Base-by-base conservation (phyloP, 1,140 invertebrate species). In the Rhysida immarginata region DNA sequence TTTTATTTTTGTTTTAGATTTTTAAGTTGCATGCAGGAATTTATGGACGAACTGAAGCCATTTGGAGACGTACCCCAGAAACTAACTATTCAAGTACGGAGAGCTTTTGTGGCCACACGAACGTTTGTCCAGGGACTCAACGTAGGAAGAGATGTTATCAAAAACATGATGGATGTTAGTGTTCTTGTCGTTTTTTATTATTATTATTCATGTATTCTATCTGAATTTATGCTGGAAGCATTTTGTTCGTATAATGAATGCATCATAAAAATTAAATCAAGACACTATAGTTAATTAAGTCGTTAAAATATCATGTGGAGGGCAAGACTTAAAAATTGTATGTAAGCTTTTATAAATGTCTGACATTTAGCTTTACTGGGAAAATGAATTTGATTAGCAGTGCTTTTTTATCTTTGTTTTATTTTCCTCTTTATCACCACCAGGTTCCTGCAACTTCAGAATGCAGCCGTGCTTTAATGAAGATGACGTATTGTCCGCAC, bases 31-130 rank as follows among this genome's bases (percentile, higher is more conserved):
- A 84, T 96, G 29, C 83, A 80, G 55, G 81, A 88, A 61, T 81
- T 90, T 63, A 96, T 97, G 91, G 81, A 84, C 46, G 83, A 92
- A 56, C 78, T 96, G 67, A 83, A 89, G 65, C 92, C 92, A 0
- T 96, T 97, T 68, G 90, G 89, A 1, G 92, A 96, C 69, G 87
- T 94, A 21, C 92, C 92, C 0, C 78, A 83, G 61, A 95, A 94
- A 72, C 75, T 96, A 18, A 83, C 84, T 0, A 76, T 84, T 16
- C 89, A 95, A 70, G 80, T 96, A 45, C 85, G 87, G 65, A 74
- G 92, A 27, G 89, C 91, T 0, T 96, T 98, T 72, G 85, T 96
- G 16, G 93, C 93, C 0, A 92, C 92, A 0, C 73, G 91, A 53
- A 91, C 89, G 21, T 95, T 96, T 69, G 84, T 88, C 54, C 89